phyloP scores from a whole-genome alignment of 2,113 vertebrate genomes.

The Clupea harengus region DNA sequence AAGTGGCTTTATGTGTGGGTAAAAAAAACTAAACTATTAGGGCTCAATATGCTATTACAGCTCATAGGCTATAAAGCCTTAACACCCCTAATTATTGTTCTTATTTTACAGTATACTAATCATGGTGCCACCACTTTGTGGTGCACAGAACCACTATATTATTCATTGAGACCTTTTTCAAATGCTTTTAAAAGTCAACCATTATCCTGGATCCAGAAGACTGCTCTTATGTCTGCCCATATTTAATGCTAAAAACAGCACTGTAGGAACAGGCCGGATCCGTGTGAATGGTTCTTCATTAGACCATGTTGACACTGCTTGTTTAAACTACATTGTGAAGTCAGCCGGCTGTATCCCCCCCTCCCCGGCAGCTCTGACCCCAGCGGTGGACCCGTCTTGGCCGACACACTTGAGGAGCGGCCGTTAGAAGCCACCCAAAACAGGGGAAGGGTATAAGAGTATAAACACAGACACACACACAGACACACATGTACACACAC shows the following conservation, averaged over 20 bases:
- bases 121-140: background rate
- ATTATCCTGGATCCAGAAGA: background rate
- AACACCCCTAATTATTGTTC: background rate
- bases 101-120: background rate
- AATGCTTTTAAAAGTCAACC: background rate
- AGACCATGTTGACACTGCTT: conserved; percentile 54
- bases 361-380: conserved; percentile 21
- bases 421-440: conserved; percentile 50
- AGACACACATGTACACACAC: background rate
- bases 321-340: conserved; percentile 59
- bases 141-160: background rate
- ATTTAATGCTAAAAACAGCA: conserved; percentile 11
- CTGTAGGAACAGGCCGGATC: conserved; percentile 4
- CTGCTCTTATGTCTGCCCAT: background rate
- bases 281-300: conserved; percentile 20
- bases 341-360: conserved; percentile 58
- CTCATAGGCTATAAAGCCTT: background rate
- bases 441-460: conserved; percentile 36
- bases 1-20: background rate
- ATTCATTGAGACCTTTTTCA: background rate
- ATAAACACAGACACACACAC: background rate
- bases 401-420: conserved; percentile 40
- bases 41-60: background rate
- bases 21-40: background rate
- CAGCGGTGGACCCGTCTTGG: conserved; percentile 34